Conservation (phyloP, 2,797 vertebrate genomes). For the Oreortyx pictus region DNA sequence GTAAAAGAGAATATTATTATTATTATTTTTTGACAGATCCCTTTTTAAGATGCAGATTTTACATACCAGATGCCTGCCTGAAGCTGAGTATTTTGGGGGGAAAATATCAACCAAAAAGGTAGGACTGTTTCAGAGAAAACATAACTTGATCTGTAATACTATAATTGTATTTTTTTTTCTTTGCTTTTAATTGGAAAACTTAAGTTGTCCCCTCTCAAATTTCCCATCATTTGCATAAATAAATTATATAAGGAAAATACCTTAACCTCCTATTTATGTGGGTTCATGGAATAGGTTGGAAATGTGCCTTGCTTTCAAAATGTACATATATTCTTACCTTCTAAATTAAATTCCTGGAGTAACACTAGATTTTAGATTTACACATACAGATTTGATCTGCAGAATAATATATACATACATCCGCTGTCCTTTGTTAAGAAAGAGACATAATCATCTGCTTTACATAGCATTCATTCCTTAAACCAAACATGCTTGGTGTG, state of each 20-base stretch:
- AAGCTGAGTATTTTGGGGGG: conserved; percentile 18
- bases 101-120: neutral
- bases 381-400: neutral
- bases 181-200: conserved; percentile 2
- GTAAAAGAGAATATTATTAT: conserved; percentile 28
- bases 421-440: neutral
- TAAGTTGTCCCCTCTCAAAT: neutral
- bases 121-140: conserved; percentile 30
- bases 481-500: neutral
- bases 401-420: neutral
- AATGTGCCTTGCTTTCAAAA: neutral
- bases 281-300: neutral
- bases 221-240: neutral
- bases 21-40: conserved; percentile 33
- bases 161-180: neutral
- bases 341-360: neutral
- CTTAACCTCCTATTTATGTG: neutral
- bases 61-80: conserved; percentile 35
- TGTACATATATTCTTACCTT: neutral
- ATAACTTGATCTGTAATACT: neutral
- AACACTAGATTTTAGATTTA: neutral
- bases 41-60: conserved; percentile 47
- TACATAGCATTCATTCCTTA: neutral
- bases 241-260: neutral
- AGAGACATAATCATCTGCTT: neutral